Conservation (phyloP, 2,797 vertebrate genomes). For the Rhincodon typus region DNA sequence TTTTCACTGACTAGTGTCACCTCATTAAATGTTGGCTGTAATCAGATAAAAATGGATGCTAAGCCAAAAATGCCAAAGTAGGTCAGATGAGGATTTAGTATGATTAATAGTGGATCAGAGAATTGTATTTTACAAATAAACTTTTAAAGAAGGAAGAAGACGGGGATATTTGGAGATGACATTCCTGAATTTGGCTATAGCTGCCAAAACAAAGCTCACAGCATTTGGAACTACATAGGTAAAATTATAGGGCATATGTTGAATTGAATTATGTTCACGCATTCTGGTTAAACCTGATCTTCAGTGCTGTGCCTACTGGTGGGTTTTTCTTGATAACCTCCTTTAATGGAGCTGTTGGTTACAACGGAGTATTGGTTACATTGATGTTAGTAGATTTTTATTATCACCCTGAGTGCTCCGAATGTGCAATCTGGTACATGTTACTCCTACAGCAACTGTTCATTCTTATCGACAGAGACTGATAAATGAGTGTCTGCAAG, state of each 20-base stretch:
- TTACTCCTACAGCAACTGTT: neutral
- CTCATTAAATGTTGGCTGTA: too few species aligned
- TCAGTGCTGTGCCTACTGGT: neutral
- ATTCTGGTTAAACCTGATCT: slow-evolving; percentile 1
- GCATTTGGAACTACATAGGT: neutral
- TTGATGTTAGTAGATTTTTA: neutral
- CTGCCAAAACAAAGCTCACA: neutral
- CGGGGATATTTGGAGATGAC: neutral
- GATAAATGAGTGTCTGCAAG: neutral
- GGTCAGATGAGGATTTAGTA: too few species aligned
- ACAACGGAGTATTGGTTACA: neutral
- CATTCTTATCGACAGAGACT: neutral
- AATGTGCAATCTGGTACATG: neutral
- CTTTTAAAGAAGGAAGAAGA: neutral
- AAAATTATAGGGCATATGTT: neutral
- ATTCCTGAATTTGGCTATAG: too few species aligned
- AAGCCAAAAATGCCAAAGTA: neutral
- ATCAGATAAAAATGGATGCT: too few species aligned
- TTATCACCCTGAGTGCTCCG: neutral
- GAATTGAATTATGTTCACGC: neutral
- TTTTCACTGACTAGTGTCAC: too few species aligned
- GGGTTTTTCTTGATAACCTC: neutral
- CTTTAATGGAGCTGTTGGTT: neutral
- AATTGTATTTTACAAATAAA: neutral
- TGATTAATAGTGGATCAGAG: neutral